Evolutionary conservation across 30 jellyfish, hydroid and myxozoan genomes (phyloP).

Genomic region (Hydractinia symbiolongicarpus): DNA sequence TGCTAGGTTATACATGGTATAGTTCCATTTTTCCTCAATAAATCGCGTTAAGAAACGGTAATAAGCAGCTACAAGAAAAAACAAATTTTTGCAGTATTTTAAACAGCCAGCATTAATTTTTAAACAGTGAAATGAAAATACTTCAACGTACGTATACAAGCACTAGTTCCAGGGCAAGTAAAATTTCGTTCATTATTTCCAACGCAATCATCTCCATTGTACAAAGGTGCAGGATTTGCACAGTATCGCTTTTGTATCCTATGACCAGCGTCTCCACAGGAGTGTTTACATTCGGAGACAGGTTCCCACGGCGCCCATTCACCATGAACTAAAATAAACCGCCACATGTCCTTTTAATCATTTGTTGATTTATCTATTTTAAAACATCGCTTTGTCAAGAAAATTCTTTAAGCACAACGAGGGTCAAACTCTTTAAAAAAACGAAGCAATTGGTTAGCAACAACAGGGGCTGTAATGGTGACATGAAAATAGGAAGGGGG

Average conservation of each 20-base stretch:
- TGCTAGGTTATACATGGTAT: background rate
- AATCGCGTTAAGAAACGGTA: background rate
- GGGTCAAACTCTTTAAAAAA: no score
- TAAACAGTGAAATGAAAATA: background rate
- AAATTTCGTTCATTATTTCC: background rate
- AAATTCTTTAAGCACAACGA: no score
- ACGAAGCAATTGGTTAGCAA: no score
- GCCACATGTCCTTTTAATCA: no score
- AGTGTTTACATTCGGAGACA: conserved; percentile 5
- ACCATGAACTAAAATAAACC: conserved; percentile 13
- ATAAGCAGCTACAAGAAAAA: background rate
- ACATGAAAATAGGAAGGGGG: no score
- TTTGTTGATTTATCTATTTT: no score
- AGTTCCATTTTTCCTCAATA: conserved; percentile 13
- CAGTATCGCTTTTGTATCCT: conserved; percentile 13
- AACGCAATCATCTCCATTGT: conserved; percentile 14
- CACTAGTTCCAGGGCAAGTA: background rate
- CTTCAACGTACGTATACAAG: background rate
- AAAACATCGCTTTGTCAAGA: no score
- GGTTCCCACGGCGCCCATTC: conserved; percentile 3
- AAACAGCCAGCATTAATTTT: background rate
- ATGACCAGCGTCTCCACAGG: conserved; percentile 19
- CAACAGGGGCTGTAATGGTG: no score
- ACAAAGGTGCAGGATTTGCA: conserved; percentile 17
- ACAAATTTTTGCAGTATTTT: background rate